phyloP scores from a whole-genome alignment of 2,888 invertebrate species.

The Habrosyne pyritoides region DNA sequence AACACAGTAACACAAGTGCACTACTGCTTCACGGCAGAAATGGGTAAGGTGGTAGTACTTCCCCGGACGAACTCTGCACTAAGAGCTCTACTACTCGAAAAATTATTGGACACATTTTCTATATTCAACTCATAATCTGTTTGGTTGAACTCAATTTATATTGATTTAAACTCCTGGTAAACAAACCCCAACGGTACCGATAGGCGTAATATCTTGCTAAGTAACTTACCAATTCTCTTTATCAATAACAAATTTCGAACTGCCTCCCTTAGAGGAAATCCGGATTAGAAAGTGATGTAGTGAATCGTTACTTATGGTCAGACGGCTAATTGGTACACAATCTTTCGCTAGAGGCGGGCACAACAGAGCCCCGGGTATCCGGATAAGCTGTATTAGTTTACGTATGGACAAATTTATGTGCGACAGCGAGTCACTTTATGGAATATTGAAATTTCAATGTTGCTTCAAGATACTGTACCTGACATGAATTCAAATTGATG shows the following conservation, averaged over 20 bases:
- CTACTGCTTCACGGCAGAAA: too few relatives aligned
- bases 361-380: conserved; percentile 24
- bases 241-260: conserved; percentile 5
- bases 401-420: conserved; percentile 16
- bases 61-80: too few relatives aligned
- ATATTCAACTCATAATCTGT: not conserved
- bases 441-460: not conserved
- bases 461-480: not conserved
- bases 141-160: not conserved
- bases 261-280: not conserved
- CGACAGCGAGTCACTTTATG: not conserved
- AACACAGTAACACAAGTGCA: too few relatives aligned
- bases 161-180: not conserved
- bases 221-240: not conserved
- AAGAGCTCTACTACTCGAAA: too few relatives aligned
- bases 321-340: conserved; percentile 28
- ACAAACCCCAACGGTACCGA: not conserved
- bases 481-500: not conserved
- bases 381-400: conserved; percentile 23
- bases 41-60: too few relatives aligned
- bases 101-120: too few relatives aligned
- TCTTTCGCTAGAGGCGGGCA: conserved; percentile 26
- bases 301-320: conserved; percentile 19
- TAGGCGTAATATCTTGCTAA: not conserved
- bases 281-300: conserved; percentile 12